These are phyloP conservation scores for Dasypolia templi DNA, from an alignment of 2,888 invertebrate species.

Conservation along the genomic window DNA sequence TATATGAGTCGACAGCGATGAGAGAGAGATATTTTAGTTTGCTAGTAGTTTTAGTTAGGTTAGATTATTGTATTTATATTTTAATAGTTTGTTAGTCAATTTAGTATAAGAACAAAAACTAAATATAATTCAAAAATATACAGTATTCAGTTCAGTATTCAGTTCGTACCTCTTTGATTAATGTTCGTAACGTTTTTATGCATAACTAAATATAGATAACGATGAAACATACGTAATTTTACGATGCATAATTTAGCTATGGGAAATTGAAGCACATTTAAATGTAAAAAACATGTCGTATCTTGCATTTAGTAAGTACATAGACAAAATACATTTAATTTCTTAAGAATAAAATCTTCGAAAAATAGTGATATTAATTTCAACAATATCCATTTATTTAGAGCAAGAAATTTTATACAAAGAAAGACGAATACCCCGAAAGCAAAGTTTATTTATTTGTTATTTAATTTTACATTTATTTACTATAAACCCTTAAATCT, in stretches of 20 bases:
- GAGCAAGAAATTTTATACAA: neutral
- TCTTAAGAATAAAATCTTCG: too few relatives aligned
- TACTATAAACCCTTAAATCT: too few relatives aligned
- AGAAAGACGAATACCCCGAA: neutral
- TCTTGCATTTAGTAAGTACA: neutral
- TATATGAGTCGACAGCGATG: too few relatives aligned
- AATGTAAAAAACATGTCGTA: neutral
- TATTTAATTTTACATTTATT: too few relatives aligned
- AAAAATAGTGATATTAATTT: too few relatives aligned
- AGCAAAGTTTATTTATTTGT: too few relatives aligned
- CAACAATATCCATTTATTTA: conserved; percentile 6
- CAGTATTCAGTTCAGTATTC: neutral
- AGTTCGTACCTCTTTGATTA: neutral
- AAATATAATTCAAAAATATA: too few relatives aligned
- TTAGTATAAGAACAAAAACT: neutral
- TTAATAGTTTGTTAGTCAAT: neutral
- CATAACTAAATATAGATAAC: neutral
- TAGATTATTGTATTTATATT: neutral
- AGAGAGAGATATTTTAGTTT: neutral
- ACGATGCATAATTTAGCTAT: neutral
- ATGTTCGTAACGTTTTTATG: neutral
- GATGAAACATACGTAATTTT: neutral
- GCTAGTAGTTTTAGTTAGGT: neutral
- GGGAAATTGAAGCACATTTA: neutral
- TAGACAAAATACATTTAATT: too few relatives aligned